A percentile compares a stretch with the other conserved stretches of the same genome.
Evolutionary conservation across 2,888 invertebrate species (phyloP).

Genomic region (Chrysopilus asiliformis): DNA sequence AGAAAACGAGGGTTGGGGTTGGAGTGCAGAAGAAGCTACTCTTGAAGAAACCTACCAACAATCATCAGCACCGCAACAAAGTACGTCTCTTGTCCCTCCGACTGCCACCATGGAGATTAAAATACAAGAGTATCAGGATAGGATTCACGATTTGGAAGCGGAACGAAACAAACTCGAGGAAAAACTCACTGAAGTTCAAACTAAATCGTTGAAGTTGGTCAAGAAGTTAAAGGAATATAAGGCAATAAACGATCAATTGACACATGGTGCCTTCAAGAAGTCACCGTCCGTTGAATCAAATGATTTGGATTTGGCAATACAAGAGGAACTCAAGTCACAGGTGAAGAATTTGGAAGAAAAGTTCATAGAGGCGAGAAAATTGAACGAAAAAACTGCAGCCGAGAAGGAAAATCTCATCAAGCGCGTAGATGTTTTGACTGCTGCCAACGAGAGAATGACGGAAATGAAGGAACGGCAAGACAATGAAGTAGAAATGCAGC

Average conservation of each 20-base stretch:
- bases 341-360: slow-evolving; percentile 51
- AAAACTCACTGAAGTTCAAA: slow-evolving; percentile 50
- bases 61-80: slow-evolving; percentile 24
- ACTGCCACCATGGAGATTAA: slow-evolving; percentile 29
- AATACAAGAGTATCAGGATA: slow-evolving; percentile 43
- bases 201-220: slow-evolving; percentile 63
- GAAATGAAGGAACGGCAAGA: slow-evolving; percentile 75
- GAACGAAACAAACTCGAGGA: slow-evolving; percentile 44
- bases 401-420: slow-evolving; percentile 58
- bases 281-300: slow-evolving; percentile 40
- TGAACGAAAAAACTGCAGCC: slow-evolving; percentile 44
- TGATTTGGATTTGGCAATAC: slow-evolving; percentile 62
- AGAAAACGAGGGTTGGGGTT: slow-evolving; percentile 44
- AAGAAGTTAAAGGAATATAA: slow-evolving; percentile 78
- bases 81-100: slow-evolving; percentile 14
- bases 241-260: slow-evolving; percentile 41
- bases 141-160: slow-evolving; percentile 43
- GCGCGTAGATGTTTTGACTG: slow-evolving; percentile 57
- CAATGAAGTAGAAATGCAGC: slow-evolving; percentile 57
- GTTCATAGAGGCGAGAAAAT: slow-evolving; percentile 43
- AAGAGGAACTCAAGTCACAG: slow-evolving; percentile 64
- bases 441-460: slow-evolving; percentile 61
- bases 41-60: slow-evolving; percentile 37
- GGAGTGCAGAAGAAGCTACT: slow-evolving; percentile 41
- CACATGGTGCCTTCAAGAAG: slow-evolving; percentile 20